Conservation (phyloP, 30 jellyfish, hydroid and myxozoan species). For the Catostylus mosaicus region DNA sequence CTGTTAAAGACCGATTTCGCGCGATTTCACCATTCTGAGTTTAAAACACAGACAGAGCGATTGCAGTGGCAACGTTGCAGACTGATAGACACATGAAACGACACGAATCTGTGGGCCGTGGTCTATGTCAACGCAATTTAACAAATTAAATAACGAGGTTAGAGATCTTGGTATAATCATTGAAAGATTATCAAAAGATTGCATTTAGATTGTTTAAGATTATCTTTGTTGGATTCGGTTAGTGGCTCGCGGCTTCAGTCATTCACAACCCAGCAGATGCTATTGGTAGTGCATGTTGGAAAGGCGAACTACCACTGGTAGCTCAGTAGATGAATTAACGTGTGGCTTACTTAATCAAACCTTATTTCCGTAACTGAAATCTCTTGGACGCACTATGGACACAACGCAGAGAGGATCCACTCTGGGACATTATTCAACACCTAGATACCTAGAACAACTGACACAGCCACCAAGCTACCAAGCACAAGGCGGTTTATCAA, state of each 20-base stretch:
- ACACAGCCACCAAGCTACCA: constrained; percentile 72
- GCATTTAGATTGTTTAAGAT: constrained; percentile 58
- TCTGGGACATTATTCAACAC: constrained; percentile 89
- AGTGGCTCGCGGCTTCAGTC: constrained; percentile 55
- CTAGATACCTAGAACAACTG: constrained; percentile 85
- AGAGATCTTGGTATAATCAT: constrained; percentile 11
- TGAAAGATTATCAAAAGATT: constrained; percentile 23
- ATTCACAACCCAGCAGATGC: constrained; percentile 68
- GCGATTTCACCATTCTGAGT: constrained; percentile 59
- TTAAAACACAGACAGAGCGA: constrained; percentile 11
- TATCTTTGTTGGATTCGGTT: constrained; percentile 63
- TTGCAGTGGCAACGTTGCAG: neutral
- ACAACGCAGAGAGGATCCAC: constrained; percentile 92
- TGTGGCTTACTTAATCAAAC: neutral
- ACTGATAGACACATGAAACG: neutral
- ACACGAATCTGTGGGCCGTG: neutral
- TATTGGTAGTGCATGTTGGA: constrained; percentile 36
- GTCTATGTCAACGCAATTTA: constrained; percentile 2
- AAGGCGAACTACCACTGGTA: constrained; percentile 58
- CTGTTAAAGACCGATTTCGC: constrained; percentile 77
- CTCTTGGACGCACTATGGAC: constrained; percentile 83
- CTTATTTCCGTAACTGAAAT: neutral
- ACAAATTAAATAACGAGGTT: constrained; percentile 34
- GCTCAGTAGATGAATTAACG: constrained; percentile 56
- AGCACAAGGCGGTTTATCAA: constrained; percentile 60